phyloP scores from a whole-genome alignment of 1,140 invertebrate genomes.

The Temnothorax longispinosus region DNA sequence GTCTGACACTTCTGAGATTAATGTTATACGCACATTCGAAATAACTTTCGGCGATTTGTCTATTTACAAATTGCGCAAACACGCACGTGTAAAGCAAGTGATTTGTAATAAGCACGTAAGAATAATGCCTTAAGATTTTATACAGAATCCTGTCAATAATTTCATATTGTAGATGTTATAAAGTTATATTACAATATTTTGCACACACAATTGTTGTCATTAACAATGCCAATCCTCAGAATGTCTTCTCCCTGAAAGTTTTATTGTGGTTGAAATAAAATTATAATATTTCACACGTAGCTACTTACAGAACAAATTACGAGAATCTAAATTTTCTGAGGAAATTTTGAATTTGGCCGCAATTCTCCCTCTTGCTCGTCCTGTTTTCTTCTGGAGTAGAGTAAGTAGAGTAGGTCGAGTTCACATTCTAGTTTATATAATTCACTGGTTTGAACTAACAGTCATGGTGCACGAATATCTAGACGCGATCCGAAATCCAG shows the following conservation, averaged over 20 bases:
- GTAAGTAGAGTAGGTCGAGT: too few relatives aligned
- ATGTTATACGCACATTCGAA: slow-evolving; percentile 29
- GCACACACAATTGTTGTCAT: neutral
- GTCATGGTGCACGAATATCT: neutral
- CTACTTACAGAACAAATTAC: neutral
- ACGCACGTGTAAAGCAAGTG: neutral
- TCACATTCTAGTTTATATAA: too few relatives aligned
- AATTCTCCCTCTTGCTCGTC: too few relatives aligned
- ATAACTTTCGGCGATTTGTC: slow-evolving; percentile 20
- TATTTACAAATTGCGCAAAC: slow-evolving; percentile 26
- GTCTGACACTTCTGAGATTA: slow-evolving; percentile 49
- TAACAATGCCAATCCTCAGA: neutral
- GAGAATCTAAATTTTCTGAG: neutral
- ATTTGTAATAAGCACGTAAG: slow-evolving; percentile 10
- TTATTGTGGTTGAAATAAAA: neutral
- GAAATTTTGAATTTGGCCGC: neutral
- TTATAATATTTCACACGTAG: neutral
- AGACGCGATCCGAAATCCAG: neutral
- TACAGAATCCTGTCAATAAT: slow-evolving; percentile 11
- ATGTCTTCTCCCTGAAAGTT: neutral
- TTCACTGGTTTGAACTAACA: neutral
- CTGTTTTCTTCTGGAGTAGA: too few relatives aligned
- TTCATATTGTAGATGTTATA: neutral
- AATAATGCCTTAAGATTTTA: slow-evolving; percentile 26
- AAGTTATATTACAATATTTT: slow-evolving; percentile 30